phyloP scores from a whole-genome alignment of 2,888 invertebrate genomes.

The Drosophila lutescens region DNA sequence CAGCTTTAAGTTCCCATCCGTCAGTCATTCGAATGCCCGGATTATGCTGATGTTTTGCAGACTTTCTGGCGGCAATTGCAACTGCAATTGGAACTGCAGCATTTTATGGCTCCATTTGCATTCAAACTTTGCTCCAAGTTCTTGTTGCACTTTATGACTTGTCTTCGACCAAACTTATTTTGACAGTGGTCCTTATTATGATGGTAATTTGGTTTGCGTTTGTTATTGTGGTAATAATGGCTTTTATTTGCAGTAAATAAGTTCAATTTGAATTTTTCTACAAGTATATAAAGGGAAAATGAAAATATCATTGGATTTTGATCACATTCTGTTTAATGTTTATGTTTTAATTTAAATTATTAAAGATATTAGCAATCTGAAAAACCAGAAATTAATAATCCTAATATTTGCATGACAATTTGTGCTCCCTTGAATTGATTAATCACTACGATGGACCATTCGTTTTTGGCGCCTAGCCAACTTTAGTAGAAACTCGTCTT shows the following conservation, averaged over 20 bases:
- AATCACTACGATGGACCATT: neutral
- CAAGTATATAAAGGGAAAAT: no score
- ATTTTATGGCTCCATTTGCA: constrained; percentile 45
- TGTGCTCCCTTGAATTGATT: neutral
- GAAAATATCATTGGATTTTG: no score
- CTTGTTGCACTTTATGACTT: constrained; percentile 29
- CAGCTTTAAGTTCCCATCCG: constrained; percentile 39
- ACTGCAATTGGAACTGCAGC: constrained; percentile 33
- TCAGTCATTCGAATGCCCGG: constrained; percentile 25
- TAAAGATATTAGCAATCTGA: no score
- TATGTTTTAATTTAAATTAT: no score
- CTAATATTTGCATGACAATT: neutral
- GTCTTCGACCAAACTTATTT: constrained; percentile 17
- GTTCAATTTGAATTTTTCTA: no score
- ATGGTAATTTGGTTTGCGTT: constrained; percentile 3
- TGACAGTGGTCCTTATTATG: constrained; percentile 7
- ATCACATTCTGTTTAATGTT: no score
- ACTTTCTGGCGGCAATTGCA: constrained; percentile 42
- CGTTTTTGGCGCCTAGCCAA: neutral
- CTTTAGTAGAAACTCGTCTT: neutral
- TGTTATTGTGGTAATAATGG: constrained; percentile 14
- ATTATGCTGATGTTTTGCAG: constrained; percentile 44
- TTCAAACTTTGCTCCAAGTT: constrained; percentile 34
- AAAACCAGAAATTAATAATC: neutral
- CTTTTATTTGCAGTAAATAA: neutral